Evolutionary conservation across 2,888 invertebrate genomes (phyloP).

Genomic region (Metellina segmentata): DNA sequence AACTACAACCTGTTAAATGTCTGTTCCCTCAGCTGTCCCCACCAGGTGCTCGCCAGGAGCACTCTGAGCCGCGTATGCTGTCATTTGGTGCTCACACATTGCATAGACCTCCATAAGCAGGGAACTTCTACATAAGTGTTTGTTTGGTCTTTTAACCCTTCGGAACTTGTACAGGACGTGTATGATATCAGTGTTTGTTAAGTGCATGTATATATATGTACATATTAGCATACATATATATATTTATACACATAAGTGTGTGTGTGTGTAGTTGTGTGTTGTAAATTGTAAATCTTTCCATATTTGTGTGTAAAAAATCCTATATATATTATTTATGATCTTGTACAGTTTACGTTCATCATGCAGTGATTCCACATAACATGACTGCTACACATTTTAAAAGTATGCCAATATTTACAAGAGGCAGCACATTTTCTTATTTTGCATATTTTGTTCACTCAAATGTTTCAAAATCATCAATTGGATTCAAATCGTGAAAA

Average conservation of each 20-base stretch:
- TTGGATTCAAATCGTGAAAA: not conserved
- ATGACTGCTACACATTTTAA: not conserved
- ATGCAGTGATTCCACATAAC: constrained; percentile 41
- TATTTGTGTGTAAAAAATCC: constrained; percentile 28
- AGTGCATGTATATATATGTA: constrained; percentile 30
- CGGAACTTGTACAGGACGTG: constrained; percentile 51
- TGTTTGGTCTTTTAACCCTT: constrained; percentile 62
- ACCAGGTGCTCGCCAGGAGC: not conserved
- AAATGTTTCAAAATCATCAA: not conserved
- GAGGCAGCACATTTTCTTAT: not conserved
- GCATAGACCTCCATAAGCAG: not conserved
- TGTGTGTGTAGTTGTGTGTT: constrained; percentile 37
- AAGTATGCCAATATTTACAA: not conserved
- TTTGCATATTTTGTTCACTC: not conserved
- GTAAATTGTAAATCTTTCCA: not conserved
- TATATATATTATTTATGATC: constrained; percentile 73
- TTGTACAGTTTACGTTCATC: constrained; percentile 67
- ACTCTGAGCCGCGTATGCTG: constrained; percentile 6
- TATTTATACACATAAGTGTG: constrained; percentile 26
- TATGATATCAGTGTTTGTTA: constrained; percentile 22
- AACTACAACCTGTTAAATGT: constrained; percentile 77
- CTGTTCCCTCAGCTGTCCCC: not conserved
- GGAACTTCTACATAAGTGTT: constrained; percentile 12
- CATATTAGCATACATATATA: not conserved
- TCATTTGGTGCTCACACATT: constrained; percentile 20